phyloP scores from a whole-genome alignment of 2,888 invertebrate genomes.

The Apamea epomidion region DNA sequence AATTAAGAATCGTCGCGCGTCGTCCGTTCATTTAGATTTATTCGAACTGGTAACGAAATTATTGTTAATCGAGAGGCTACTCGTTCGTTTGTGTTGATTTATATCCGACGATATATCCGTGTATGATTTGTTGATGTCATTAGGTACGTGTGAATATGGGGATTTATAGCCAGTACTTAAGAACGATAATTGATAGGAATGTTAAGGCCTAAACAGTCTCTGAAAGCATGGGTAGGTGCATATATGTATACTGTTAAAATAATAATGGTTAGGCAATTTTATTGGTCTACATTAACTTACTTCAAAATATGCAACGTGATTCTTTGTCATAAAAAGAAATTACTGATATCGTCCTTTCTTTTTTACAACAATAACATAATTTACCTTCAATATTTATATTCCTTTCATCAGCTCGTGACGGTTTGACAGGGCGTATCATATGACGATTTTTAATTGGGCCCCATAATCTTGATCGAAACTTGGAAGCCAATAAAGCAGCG shows the following conservation, averaged over 20 bases:
- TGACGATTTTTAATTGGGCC: conserved; percentile 61
- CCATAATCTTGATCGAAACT: conserved; percentile 56
- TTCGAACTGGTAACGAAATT: conserved; percentile 82
- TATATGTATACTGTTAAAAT: neutral
- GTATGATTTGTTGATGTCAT: conserved; percentile 60
- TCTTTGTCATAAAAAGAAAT: neutral
- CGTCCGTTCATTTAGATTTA: conserved; percentile 83
- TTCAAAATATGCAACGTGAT: neutral
- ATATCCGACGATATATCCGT: conserved; percentile 57
- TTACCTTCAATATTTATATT: conserved; percentile 37
- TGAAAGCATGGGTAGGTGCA: neutral
- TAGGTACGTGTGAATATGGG: conserved; percentile 46
- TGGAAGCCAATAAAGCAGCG: conserved; percentile 53
- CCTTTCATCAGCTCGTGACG: conserved; percentile 27
- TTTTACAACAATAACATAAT: conserved; percentile 14
- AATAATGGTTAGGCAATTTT: neutral
- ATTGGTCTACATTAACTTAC: neutral
- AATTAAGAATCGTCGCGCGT: conserved; percentile 79
- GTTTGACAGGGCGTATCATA: conserved; percentile 47
- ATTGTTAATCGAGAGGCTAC: conserved; percentile 76
- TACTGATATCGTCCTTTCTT: neutral
- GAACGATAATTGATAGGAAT: conserved; percentile 45
- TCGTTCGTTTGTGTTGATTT: conserved; percentile 64
- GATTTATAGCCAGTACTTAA: conserved; percentile 53
- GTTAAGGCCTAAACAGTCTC: conserved; percentile 8